Conservation (phyloP, 2,888 invertebrate species). For the Alsophila aescularia region DNA sequence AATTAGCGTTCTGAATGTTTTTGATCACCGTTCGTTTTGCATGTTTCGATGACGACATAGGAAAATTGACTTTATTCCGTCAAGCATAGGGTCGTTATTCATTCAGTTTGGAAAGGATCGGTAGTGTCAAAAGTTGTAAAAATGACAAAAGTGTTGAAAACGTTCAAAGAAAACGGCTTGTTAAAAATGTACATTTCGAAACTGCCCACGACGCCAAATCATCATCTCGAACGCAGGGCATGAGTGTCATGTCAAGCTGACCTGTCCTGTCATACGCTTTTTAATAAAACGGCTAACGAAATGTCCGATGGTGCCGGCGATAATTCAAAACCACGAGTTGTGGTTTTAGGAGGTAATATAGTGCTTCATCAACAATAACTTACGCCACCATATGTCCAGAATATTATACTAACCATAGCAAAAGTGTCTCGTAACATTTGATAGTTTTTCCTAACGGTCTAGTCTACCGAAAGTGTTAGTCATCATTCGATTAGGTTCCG, state of each 20-base stretch:
- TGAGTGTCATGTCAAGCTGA: background rate
- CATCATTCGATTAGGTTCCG: constrained; percentile 54
- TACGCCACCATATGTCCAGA: background rate
- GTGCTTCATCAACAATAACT: constrained; percentile 4
- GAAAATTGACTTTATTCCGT: no score
- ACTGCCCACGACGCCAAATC: no score
- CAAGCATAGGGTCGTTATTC: no score
- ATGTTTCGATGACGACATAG: no score
- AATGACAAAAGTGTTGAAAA: no score
- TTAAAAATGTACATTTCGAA: no score
- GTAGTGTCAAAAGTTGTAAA: no score
- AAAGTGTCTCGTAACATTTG: constrained; percentile 13
- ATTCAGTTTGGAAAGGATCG: no score
- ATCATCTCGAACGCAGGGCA: no score
- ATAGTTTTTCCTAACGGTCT: constrained; percentile 66
- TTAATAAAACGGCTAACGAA: constrained; percentile 56
- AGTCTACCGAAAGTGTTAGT: constrained; percentile 70
- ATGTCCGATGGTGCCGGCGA: constrained; percentile 77
- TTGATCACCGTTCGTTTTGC: no score
- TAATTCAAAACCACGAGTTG: constrained; percentile 76
- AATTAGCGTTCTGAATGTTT: no score
- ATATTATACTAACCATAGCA: background rate
- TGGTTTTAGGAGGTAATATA: constrained; percentile 77
- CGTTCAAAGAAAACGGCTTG: no score
- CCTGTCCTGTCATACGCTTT: background rate